Base-by-base conservation (phyloP, 2,797 vertebrate species). In the Melopsittacus undulatus region DNA sequence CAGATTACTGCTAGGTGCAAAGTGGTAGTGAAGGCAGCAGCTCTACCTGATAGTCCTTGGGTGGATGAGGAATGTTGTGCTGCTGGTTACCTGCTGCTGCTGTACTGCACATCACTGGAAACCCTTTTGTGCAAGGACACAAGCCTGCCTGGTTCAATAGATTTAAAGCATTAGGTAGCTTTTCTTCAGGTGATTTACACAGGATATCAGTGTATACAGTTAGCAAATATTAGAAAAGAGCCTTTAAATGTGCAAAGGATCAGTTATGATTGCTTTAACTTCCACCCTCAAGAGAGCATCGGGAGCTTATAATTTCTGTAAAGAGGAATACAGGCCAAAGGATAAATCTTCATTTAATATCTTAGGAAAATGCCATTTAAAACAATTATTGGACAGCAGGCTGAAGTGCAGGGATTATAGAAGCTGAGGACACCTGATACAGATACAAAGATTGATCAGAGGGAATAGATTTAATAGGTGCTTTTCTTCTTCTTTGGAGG, bases 401-500 rank as follows among this genome's bases (percentile, higher is more conserved):
- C 34, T 82, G 80, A 90, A 89, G 43, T 70, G 56, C 20, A n/a
- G n/a, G 36, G 77, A 89, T 94, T 95, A 64, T 26, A 54, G 59
- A 61, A 83, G 63, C 26, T 54, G 66, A 90, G 51, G 56, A 54
- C 70, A 73, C 80, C 63, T 92, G 80, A 48, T 62, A 73, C 11
- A 91, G 67, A 89, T 40, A 52, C 0, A 3, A 78, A 79, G 70
- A 64, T 84, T 79, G 75, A 82, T 79, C 4, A 0, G 52, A 72
- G 29, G 40, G 63, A 91, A 83, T 34, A 67, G 67, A 76, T 82
- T 93, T 82, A 89, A 89, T 54, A 67, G 40, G 46, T 73, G 30
- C 56, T 82, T 96, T 95, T 91, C 54, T 84, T 91, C 86, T 93
- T 49, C 80, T 79, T 90, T 73, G 11, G 32, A 91, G 34, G 38